Conservation (phyloP, 2,113 vertebrate genomes). For the Brachirus orientalis region DNA sequence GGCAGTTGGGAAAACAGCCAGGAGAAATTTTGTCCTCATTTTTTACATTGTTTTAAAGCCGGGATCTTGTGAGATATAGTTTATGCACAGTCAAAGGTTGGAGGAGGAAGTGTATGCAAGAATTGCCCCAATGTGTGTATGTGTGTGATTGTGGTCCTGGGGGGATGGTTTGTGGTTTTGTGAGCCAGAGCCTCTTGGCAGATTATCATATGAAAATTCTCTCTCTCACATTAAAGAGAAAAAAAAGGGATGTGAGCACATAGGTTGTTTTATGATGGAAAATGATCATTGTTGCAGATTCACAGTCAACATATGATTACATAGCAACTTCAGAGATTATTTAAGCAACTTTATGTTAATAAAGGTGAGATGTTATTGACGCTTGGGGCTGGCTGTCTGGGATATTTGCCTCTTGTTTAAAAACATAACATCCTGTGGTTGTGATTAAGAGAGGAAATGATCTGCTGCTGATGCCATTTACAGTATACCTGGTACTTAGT, state of each 20-base stretch:
- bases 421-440: conserved; percentile 24
- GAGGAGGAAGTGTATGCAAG: conserved; percentile 2
- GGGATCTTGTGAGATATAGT: conserved; percentile 22
- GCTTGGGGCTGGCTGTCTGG: conserved; percentile 31
- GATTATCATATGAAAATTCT: conserved; percentile 57
- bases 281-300: conserved; percentile 42
- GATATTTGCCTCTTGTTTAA: conserved; percentile 28
- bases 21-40: conserved; percentile 57
- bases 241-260: conserved; percentile 32
- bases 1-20: conserved; percentile 71
- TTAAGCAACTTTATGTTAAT: conserved; percentile 33
- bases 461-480: conserved; percentile 24
- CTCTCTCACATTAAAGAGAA: conserved; percentile 32
- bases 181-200: conserved; percentile 37
- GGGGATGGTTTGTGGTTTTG: conserved; percentile 40
- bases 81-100: conserved; percentile 11
- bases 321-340: conserved; percentile 27
- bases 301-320: conserved; percentile 57
- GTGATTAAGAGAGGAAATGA: conserved; percentile 1
- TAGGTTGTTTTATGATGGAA: conserved; percentile 43
- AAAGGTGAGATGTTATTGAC: conserved; percentile 31
- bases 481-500: not conserved
- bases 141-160: conserved; percentile 5
- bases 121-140: conserved; percentile 10
- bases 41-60: conserved; percentile 20